phyloP scores from a whole-genome alignment of 2,888 invertebrate genomes.

The Rapana venosa region DNA sequence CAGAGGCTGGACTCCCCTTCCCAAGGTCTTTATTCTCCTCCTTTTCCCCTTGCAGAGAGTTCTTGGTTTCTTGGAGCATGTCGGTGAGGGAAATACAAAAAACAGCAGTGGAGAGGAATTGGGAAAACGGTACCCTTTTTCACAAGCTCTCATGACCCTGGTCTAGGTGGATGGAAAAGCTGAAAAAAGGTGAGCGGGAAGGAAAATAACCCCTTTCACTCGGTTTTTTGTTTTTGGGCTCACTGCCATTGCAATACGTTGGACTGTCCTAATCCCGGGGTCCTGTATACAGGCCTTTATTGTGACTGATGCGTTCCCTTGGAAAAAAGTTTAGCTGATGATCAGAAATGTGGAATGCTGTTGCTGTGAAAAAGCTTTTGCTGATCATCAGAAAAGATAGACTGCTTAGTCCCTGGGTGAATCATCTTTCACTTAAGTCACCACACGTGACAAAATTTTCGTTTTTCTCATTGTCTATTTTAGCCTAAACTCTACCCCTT shows the following conservation, averaged over 20 bases:
- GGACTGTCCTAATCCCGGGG: not conserved
- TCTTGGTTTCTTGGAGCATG: not conserved
- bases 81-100: not conserved
- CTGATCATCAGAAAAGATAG: too few relatives aligned
- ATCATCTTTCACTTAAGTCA: too few relatives aligned
- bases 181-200: not conserved
- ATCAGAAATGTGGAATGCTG: too few relatives aligned
- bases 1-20: slow-evolving; percentile 1
- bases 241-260: not conserved
- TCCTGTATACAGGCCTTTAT: too few relatives aligned
- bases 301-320: too few relatives aligned
- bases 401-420: too few relatives aligned
- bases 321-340: too few relatives aligned
- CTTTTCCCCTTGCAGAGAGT: not conserved
- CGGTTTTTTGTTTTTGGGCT: not conserved
- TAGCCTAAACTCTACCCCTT: too few relatives aligned
- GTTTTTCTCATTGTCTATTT: too few relatives aligned
- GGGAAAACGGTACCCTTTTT: not conserved
- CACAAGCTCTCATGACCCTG: too few relatives aligned
- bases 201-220: not conserved
- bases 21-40: not conserved
- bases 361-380: too few relatives aligned
- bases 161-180: not conserved
- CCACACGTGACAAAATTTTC: too few relatives aligned
- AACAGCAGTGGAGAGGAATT: not conserved